Conservation (phyloP, 2,888 invertebrate genomes). For the Lypha dubia region DNA sequence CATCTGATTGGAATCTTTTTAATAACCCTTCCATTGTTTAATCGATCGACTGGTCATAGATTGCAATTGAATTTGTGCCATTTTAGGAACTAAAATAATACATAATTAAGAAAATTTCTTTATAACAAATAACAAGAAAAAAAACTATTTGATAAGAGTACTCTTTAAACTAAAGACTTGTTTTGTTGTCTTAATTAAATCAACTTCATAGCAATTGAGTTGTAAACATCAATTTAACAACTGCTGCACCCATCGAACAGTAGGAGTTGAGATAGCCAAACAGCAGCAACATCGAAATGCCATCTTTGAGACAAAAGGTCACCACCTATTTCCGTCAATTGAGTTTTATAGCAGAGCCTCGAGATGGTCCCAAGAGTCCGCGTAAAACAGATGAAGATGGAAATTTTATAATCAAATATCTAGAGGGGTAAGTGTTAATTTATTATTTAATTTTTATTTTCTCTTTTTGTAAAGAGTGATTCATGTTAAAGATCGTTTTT, state of each 20-base stretch:
- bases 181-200: slow-evolving; percentile 58
- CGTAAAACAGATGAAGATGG: slow-evolving; percentile 84
- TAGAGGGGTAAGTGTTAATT: slow-evolving; percentile 86
- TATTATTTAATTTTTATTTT: not conserved
- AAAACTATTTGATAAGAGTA: slow-evolving; percentile 22
- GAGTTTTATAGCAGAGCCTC: slow-evolving; percentile 87
- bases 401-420: slow-evolving; percentile 88
- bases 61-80: slow-evolving; percentile 39
- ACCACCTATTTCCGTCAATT: slow-evolving; percentile 89
- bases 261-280: not conserved
- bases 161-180: slow-evolving; percentile 12
- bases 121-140: not conserved
- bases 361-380: slow-evolving; percentile 82
- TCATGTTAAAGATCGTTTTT: too few species aligned
- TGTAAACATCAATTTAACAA: slow-evolving; percentile 49
- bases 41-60: not conserved
- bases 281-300: slow-evolving; percentile 84
- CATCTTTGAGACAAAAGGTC: slow-evolving; percentile 88
- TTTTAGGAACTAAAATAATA: slow-evolving; percentile 30
- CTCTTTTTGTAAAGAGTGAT: not conserved
- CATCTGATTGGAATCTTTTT: not conserved
- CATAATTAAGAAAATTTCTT: slow-evolving; percentile 28
- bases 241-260: slow-evolving; percentile 22
- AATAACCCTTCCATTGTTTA: slow-evolving; percentile 9
- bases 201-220: slow-evolving; percentile 58